These are phyloP conservation scores for Odobenus rosmarus DNA, from an alignment of 2,113 vertebrate species.

Conservation along the genomic window DNA sequence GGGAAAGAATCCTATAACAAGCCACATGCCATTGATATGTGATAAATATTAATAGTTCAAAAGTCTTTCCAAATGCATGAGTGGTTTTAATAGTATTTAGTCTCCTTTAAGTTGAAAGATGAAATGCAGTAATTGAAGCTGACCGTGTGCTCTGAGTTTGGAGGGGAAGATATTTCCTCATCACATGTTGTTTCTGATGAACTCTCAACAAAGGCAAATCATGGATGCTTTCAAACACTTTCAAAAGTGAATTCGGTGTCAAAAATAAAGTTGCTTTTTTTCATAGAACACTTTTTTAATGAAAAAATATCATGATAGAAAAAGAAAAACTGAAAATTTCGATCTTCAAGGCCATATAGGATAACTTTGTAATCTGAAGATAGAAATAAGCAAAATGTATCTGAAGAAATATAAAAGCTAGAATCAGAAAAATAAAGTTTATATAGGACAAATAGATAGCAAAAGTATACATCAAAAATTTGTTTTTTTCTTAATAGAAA, in stretches of 20 bases:
- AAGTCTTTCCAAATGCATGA: background rate
- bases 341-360: background rate
- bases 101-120: conserved; percentile 23
- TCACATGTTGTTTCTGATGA: background rate
- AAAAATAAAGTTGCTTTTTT: background rate
- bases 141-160: background rate
- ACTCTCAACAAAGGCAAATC: background rate
- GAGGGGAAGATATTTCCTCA: background rate
- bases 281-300: background rate
- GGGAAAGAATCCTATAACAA: background rate
- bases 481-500: background rate
- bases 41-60: background rate
- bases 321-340: background rate
- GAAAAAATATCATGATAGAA: background rate
- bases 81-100: conserved; percentile 6
- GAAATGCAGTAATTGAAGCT: background rate
- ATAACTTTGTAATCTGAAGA: background rate
- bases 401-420: background rate
- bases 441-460: background rate
- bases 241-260: background rate
- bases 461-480: background rate
- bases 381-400: background rate
- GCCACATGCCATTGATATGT: background rate
- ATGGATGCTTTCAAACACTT: background rate
- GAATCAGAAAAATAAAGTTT: background rate